Evolutionary conservation across 2,888 invertebrate species (phyloP), one percentile per base, ranked within the genome.

Genomic region (Itoplectis maculator): DNA sequence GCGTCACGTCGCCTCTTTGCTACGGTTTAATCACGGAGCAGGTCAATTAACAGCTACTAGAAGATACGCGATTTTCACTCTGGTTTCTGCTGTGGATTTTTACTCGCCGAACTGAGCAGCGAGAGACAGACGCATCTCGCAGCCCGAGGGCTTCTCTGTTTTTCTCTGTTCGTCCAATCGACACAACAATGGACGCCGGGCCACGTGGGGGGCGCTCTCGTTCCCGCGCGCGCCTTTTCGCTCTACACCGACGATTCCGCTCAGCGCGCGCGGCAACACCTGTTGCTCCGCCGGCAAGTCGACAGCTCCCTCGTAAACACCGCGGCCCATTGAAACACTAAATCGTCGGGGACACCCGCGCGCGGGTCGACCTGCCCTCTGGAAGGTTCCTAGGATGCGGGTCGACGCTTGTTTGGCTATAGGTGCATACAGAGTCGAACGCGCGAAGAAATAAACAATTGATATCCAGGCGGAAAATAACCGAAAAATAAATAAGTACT

Each of bases 11-110:
- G 5, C 23, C 23, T 20, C 49, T 61, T 51, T 47, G 76, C 20
- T 70, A 65, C 75, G 11, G 1, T 83, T 65, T 81, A 84, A 84
- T 81, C 83, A 74, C 59, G 73, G 49, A 15, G 42, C 23, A n/a
- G 11, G 8, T 82, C 15, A 63, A 69, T 78, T 74, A 69, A 37
- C 63, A 45, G 37, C 37, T 15, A n/a, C 35, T 23, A 54, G 49
- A 49, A 49, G 23, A 81, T 59, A 65, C 63, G n/a, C n/a, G 70
- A 76, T 69, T 76, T 80, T 63, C 45, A 29, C 20, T 56, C 61
- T 47, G 42, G 54, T 73, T 56, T 15, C 37, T 47, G 29, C 7
- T 61, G n/a, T 4, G 3, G 3, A 29, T 20, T 42, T 42, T 18
- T 18, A 42, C 8, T 1, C 35, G 35, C 11, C n/a, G 23, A 13